Percentiles rank a stretch among this genome's conserved stretches.
Evolutionary conservation across 2,888 invertebrate species (phyloP).

Genomic region (Oligia fasciuncula): DNA sequence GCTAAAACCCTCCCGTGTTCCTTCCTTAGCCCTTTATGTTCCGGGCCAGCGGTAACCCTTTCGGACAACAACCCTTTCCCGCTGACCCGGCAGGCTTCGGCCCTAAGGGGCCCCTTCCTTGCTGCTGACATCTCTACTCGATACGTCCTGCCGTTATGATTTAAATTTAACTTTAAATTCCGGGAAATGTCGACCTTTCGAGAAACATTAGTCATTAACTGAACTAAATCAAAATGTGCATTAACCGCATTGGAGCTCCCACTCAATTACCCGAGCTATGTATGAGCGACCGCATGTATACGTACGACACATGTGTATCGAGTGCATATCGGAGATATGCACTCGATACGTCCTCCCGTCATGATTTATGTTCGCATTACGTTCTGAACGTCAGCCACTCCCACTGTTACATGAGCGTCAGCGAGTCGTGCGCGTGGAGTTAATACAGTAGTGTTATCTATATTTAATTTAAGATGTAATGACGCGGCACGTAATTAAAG

Average conservation of each 20-base stretch:
- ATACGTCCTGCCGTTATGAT: too few species aligned
- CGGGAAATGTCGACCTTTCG: neutral
- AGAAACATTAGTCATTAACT: neutral
- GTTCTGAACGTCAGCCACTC: neutral
- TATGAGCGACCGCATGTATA: neutral
- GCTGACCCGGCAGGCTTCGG: too few species aligned
- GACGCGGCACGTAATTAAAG: neutral
- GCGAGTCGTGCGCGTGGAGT: neutral
- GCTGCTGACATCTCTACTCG: too few species aligned
- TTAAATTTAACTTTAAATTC: too few species aligned
- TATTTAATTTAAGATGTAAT: neutral
- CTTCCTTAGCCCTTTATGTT: too few species aligned
- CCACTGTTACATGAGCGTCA: neutral
- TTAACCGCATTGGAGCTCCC: slow-evolving; percentile 4
- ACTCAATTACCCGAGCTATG: slow-evolving; percentile 4
- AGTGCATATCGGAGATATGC: too few species aligned
- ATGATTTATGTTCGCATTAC: slow-evolving; percentile 39
- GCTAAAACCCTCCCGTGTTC: too few species aligned
- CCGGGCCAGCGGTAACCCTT: too few species aligned
- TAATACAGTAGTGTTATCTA: neutral
- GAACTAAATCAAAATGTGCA: slow-evolving; percentile 10
- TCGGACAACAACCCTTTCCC: too few species aligned
- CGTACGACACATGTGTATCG: slow-evolving; percentile 10
- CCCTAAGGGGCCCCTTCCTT: too few species aligned
- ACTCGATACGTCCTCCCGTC: slow-evolving; percentile 19